These are phyloP conservation scores for Smittia aterrima DNA, from an alignment of 2,888 invertebrate genomes.

Conservation along the genomic window DNA sequence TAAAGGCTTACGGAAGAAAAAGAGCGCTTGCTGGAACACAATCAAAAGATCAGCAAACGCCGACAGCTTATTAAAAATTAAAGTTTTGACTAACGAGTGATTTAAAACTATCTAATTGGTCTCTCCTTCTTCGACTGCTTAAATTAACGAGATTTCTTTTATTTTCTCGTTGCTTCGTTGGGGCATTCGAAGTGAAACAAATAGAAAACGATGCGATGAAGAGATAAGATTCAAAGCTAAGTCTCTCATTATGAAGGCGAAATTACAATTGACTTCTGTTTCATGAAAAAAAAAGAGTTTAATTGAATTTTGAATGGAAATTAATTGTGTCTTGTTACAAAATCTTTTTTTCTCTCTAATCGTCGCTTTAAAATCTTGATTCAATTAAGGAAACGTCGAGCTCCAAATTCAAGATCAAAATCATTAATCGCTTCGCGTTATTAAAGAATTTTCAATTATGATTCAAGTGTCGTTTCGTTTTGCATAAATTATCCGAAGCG, in stretches of 20 bases:
- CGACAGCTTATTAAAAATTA: conserved; percentile 41
- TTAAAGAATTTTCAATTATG: too few relatives aligned
- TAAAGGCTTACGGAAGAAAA: conserved; percentile 16
- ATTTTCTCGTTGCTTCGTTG: neutral
- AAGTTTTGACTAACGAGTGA: conserved; percentile 39
- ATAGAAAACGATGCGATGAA: conserved; percentile 5
- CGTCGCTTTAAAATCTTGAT: neutral
- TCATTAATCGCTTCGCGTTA: too few relatives aligned
- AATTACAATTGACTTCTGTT: conserved; percentile 30
- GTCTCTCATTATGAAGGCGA: neutral
- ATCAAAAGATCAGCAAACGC: conserved; percentile 30
- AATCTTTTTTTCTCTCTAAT: neutral
- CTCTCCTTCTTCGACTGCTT: conserved; percentile 2
- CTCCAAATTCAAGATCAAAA: neutral
- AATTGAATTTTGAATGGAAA: conserved; percentile 36
- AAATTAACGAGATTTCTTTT: conserved; percentile 38
- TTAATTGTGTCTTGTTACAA: conserved; percentile 39
- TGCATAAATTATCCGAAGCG: neutral
- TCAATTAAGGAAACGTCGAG: neutral
- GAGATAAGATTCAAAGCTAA: neutral
- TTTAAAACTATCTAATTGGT: conserved; percentile 37
- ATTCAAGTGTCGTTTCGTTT: too few relatives aligned
- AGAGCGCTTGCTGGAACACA: conserved; percentile 12
- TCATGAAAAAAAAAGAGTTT: neutral
- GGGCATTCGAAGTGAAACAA: neutral